Conservation (phyloP, 2,113 vertebrate species). For the Paraplagusia blochii region DNA sequence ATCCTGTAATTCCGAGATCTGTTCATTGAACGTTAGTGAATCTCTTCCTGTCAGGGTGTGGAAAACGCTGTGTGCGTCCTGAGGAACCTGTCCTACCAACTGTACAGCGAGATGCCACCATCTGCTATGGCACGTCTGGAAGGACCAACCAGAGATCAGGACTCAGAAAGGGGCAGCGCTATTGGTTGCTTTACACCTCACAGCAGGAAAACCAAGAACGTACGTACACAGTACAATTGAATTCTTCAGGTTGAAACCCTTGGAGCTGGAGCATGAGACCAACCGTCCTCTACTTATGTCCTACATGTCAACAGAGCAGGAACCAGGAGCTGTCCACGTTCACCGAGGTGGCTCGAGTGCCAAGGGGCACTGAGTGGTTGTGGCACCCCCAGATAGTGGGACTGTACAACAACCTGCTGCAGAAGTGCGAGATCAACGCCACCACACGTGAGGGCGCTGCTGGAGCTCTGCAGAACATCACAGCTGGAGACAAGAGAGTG, state of each 20-base stretch:
- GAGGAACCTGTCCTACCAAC: constrained; percentile 93
- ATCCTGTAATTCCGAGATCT: too few species aligned
- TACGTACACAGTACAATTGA: constrained; percentile 33
- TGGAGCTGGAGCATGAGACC: not conserved
- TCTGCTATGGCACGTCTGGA: constrained; percentile 79
- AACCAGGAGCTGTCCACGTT: constrained; percentile 79
- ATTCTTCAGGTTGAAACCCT: not conserved
- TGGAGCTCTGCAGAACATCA: constrained; percentile 94
- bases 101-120: constrained; percentile 86
- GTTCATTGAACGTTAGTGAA: too few species aligned
- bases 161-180: constrained; percentile 60
- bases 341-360: constrained; percentile 82
- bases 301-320: constrained; percentile 62
- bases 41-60: constrained; percentile 76
- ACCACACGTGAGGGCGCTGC: constrained; percentile 86
- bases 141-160: constrained; percentile 72
- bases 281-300: not conserved
- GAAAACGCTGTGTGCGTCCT: constrained; percentile 90
- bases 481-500: constrained; percentile 87
- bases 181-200: constrained; percentile 94
- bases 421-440: constrained; percentile 81
- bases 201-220: constrained; percentile 87
- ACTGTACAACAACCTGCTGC: constrained; percentile 84
- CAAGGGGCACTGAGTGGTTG: constrained; percentile 88
- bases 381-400: constrained; percentile 90